These are phyloP conservation scores for Coilia nasus DNA, from an alignment of 2,797 vertebrate species.

Conservation along the genomic window DNA sequence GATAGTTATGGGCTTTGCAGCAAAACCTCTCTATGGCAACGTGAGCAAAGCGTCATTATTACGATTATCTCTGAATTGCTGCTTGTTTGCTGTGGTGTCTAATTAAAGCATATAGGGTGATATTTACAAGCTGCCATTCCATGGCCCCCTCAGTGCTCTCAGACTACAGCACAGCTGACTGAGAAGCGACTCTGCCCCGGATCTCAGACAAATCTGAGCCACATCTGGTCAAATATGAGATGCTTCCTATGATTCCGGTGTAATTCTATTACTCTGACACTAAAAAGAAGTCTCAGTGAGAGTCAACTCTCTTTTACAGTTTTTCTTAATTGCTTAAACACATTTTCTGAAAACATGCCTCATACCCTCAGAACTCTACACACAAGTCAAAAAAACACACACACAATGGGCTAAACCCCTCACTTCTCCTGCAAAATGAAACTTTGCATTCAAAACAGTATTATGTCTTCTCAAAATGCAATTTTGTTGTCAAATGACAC, in stretches of 20 bases:
- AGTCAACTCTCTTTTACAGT: too few species aligned
- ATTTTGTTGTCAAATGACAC: too few species aligned
- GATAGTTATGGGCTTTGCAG: neutral
- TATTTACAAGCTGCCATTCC: neutral
- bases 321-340: too few species aligned
- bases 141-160: neutral
- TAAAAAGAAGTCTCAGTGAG: too few species aligned
- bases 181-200: neutral
- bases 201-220: neutral
- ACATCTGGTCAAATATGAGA: neutral
- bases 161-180: neutral
- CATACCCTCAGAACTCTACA: too few species aligned
- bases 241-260: neutral
- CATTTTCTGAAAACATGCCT: too few species aligned
- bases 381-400: too few species aligned
- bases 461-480: too few species aligned
- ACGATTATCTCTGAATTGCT: slow-evolving; percentile 7
- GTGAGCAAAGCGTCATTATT: neutral
- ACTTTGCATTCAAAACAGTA: too few species aligned
- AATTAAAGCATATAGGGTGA: neutral
- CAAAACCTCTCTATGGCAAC: slow-evolving; percentile 4
- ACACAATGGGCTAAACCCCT: too few species aligned
- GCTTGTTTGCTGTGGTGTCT: neutral
- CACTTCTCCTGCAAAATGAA: too few species aligned
- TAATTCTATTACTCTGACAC: too few species aligned